Base-by-base conservation (phyloP, 2,888 invertebrate genomes). In the Taenaris catops region DNA sequence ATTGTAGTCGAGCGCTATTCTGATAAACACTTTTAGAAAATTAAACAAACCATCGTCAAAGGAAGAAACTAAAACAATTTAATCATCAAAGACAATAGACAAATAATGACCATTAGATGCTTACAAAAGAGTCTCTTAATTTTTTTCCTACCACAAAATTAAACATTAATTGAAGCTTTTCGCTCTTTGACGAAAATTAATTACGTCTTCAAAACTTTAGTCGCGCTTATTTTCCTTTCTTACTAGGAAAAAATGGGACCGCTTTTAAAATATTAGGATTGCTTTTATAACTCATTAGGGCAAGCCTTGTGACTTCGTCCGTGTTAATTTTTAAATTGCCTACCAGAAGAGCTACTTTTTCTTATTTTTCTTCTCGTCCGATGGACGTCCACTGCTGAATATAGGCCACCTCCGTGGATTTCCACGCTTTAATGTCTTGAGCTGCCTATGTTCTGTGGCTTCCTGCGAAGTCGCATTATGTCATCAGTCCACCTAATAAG, bases 91-190 rank as follows among this genome's bases (percentile, higher is more conserved):
- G 20, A 12, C 28, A 28, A 29, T 29, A 29, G 20, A 20, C 20
- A 14, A 5, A 12, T 8, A 29, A 8, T 3, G 28, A 20, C 12
- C n/a, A 29, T 19, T 12, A 8, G 23, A 19, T 19, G 14, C 9
- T 9, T 8, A 9, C 23, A 16, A 23, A 29, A 23, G 11, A 10
- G 16, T 2, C 9, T 17, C 23, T 16, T 21, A 28, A 23, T 21
- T 29, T 31, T 29, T 31, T 23, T 2, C 21, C 14, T 12, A 23
- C 31, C 31, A 31, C 31, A 16, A 23, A 23, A 9, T 31, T 16
- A 31, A 31, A 23, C 16, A 23, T 31, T 31, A 21, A 31, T 19
- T 23, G 16, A 31, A 31, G 31, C 21, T 31, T 31, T 23, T 20
- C 23, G 14, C 21, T 31, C 21, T 31, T 23, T 31, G 31, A 31